phyloP scores from a whole-genome alignment of 2,113 vertebrate genomes.

The Saimiri boliviensis region DNA sequence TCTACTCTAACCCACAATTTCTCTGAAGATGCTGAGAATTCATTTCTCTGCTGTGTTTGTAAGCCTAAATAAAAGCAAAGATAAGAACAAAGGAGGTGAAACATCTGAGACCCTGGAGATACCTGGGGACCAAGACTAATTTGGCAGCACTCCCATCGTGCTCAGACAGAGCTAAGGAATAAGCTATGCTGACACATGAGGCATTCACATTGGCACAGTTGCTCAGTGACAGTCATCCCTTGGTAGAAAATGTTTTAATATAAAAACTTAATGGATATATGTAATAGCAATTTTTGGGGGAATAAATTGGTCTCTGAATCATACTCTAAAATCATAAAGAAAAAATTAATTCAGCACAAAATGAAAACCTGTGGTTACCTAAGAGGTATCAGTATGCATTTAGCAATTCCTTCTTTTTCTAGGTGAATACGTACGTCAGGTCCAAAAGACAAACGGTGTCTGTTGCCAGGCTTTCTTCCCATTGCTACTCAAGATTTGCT shows the following conservation, averaged over 20 bases:
- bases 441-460: not conserved
- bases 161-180: not conserved
- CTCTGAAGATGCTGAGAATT: conserved; percentile 29
- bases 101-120: not conserved
- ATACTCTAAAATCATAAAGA: conserved; percentile 39
- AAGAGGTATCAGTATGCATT: not conserved
- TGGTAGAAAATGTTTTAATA: conserved; percentile 51
- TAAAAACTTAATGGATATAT: conserved; percentile 43
- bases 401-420: conserved; percentile 31
- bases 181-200: not conserved
- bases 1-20: not conserved
- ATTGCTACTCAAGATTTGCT: conserved; percentile 18
- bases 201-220: not conserved
- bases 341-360: conserved; percentile 49
- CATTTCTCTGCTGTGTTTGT: not conserved
- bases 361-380: conserved; percentile 52
- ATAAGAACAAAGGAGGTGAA: conserved; percentile 2
- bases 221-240: not conserved
- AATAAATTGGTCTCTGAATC: conserved; percentile 63
- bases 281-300: conserved; percentile 62
- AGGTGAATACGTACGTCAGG: not conserved
- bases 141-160: not conserved
- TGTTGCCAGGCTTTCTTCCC: not conserved
- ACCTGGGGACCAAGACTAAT: not conserved
- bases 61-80: conserved; percentile 20